phyloP scores from a whole-genome alignment of 2,888 invertebrate genomes.

The Lycocerus yunnanus region DNA sequence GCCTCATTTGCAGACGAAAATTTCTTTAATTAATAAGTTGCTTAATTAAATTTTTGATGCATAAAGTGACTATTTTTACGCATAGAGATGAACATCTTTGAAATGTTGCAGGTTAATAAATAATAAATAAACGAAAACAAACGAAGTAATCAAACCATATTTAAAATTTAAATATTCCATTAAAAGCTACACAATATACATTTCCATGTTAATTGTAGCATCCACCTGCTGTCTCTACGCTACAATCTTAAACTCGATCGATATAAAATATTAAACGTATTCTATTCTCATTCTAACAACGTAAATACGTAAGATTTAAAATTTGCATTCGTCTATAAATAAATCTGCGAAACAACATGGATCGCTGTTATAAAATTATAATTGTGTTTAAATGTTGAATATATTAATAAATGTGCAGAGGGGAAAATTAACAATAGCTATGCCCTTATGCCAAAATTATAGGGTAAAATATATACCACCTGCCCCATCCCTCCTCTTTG shows the following conservation, averaged over 20 bases:
- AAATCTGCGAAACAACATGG: slow-evolving; percentile 25
- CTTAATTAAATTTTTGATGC: slow-evolving; percentile 19
- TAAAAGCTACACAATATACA: slow-evolving; percentile 53
- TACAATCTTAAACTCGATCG: slow-evolving; percentile 43
- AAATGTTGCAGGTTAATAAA: slow-evolving; percentile 44
- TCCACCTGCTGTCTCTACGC: slow-evolving; percentile 48
- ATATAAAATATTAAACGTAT: slow-evolving; percentile 40
- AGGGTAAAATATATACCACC: slow-evolving; percentile 44
- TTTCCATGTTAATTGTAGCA: slow-evolving; percentile 53
- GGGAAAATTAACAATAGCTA: slow-evolving; percentile 36
- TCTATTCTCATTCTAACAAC: slow-evolving; percentile 31
- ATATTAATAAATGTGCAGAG: slow-evolving; percentile 39
- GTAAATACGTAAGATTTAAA: slow-evolving; percentile 35
- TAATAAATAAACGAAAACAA: slow-evolving; percentile 54
- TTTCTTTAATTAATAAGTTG: slow-evolving; percentile 1
- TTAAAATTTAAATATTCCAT: slow-evolving; percentile 55
- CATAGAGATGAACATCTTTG: slow-evolving; percentile 36
- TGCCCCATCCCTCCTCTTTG: slow-evolving; percentile 34
- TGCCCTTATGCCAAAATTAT: slow-evolving; percentile 43
- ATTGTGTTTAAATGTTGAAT: slow-evolving; percentile 42
- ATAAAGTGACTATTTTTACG: slow-evolving; percentile 23
- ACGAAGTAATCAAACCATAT: slow-evolving; percentile 55
- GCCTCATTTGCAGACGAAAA: neutral
- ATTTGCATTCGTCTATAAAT: slow-evolving; percentile 36
- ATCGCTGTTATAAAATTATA: slow-evolving; percentile 37